A percentile compares a stretch with the other conserved stretches of the same genome.
These are phyloP conservation scores for Nipponia nippon DNA, from an alignment of 2,113 vertebrate species.

Conservation along the genomic window DNA sequence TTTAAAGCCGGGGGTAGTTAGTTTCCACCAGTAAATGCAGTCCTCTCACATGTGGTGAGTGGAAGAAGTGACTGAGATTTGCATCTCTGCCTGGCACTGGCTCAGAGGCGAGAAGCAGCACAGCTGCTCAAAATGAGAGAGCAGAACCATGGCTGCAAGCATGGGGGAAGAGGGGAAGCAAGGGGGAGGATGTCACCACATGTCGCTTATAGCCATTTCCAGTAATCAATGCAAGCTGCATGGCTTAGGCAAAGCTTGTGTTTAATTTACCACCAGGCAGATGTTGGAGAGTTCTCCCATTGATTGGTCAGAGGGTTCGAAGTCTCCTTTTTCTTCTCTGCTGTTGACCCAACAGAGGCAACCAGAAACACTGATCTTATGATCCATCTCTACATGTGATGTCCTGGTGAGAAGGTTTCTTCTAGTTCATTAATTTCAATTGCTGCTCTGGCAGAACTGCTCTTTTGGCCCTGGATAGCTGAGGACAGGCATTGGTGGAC, in stretches of 20 bases:
- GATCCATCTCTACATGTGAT: fast-evolving
- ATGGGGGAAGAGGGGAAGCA: neutral
- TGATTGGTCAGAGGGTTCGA: neutral
- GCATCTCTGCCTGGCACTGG: neutral
- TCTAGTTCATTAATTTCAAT: neutral
- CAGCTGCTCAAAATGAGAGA: neutral
- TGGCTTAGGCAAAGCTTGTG: neutral
- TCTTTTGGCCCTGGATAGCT: neutral
- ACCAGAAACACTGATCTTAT: neutral
- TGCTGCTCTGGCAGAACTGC: neutral
- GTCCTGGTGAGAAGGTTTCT: neutral
- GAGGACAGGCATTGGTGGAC: neutral
- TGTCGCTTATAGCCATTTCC: neutral
- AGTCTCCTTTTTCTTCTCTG: neutral
- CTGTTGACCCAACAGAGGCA: neutral
- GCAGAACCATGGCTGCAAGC: neutral
- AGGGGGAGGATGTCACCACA: neutral
- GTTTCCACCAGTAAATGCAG: neutral
- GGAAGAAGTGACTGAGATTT: conserved; percentile 16
- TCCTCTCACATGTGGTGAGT: neutral
- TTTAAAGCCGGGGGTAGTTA: neutral
- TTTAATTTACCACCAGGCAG: neutral
- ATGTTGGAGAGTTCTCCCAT: neutral
- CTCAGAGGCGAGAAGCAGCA: neutral
- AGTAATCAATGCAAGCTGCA: neutral